A percentile compares a stretch with the other conserved stretches of the same genome.
Evolutionary conservation across 2,113 vertebrate species (phyloP).

Genomic region (Apaloderma vittatum): DNA sequence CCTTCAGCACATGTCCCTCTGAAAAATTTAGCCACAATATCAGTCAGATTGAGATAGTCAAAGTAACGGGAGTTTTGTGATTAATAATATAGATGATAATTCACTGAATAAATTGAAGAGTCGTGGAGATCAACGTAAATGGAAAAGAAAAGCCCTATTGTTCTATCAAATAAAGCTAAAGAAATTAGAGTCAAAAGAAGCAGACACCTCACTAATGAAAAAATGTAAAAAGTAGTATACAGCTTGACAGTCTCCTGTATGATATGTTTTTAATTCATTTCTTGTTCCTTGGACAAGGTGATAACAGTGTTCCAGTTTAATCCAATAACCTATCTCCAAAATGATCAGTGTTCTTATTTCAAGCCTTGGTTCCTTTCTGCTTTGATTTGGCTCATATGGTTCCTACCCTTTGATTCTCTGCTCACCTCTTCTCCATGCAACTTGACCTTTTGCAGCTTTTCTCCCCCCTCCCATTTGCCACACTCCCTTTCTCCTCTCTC

Average conservation of each 20-base stretch:
- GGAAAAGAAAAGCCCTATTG: conserved; percentile 22
- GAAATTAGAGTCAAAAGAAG: conserved; percentile 43
- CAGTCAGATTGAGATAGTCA: background rate
- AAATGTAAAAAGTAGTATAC: conserved; percentile 18
- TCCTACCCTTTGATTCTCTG: conserved; percentile 57
- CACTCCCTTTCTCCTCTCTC: conserved; percentile 58
- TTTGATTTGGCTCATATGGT: conserved; percentile 60
- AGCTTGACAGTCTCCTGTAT: background rate
- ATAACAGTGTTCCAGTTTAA: conserved; percentile 68
- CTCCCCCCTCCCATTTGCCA: conserved; percentile 62
- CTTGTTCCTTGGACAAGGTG: conserved; percentile 61
- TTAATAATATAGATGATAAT: background rate
- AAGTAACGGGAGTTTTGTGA: background rate
- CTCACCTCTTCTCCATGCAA: conserved; percentile 71
- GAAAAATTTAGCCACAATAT: conserved; percentile 30
- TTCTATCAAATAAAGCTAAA: conserved; percentile 23
- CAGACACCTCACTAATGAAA: conserved; percentile 48
- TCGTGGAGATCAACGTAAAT: background rate
- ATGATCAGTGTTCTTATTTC: conserved; percentile 69
- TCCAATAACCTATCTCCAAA: conserved; percentile 68
- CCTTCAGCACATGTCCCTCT: background rate
- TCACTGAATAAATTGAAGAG: background rate
- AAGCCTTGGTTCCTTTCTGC: conserved; percentile 51
- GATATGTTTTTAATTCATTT: conserved; percentile 55
- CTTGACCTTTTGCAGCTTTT: conserved; percentile 73